Evolutionary conservation across 2,113 vertebrate genomes (phyloP).

Genomic region (Neodontobutis hainanensis): DNA sequence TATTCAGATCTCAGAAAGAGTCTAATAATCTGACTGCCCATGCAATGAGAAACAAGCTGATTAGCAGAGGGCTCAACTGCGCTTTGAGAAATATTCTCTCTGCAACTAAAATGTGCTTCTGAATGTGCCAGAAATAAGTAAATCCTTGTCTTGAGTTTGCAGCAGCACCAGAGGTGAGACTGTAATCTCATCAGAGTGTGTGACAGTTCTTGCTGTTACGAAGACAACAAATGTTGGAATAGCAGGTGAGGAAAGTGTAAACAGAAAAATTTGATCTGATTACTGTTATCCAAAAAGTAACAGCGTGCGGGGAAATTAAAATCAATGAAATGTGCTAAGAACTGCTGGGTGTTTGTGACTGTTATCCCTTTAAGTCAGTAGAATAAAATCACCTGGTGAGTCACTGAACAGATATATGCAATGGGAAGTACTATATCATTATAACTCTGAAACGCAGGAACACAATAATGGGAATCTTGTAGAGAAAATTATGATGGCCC

Average conservation of each 20-base stretch:
- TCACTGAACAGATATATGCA: not conserved
- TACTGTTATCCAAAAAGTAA: not conserved
- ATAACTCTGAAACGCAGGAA: no score
- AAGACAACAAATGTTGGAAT: slow-evolving; percentile 9
- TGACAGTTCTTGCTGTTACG: slow-evolving; percentile 2
- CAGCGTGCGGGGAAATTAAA: not conserved
- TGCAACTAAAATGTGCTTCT: slow-evolving; percentile 9
- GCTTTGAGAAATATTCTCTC: slow-evolving; percentile 24
- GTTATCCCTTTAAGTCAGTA: not conserved
- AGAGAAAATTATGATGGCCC: no score
- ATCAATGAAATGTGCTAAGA: slow-evolving; percentile 5
- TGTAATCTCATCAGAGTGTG: slow-evolving; percentile 2
- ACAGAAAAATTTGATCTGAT: slow-evolving; percentile 4
- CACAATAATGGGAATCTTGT: no score
- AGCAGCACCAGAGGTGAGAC: slow-evolving; percentile 6
- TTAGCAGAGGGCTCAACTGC: slow-evolving; percentile 3
- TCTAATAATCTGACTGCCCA: slow-evolving; percentile 1
- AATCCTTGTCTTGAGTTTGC: slow-evolving; percentile 10
- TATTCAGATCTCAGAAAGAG: not conserved
- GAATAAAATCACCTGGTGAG: not conserved
- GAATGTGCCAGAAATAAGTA: slow-evolving; percentile 19
- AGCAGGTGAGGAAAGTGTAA: slow-evolving; percentile 4
- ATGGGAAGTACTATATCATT: not conserved
- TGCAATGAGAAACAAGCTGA: slow-evolving; percentile 1
- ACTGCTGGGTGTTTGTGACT: not conserved